Conservation (phyloP, 2,888 invertebrate genomes). For the Deilephila porcellus region DNA sequence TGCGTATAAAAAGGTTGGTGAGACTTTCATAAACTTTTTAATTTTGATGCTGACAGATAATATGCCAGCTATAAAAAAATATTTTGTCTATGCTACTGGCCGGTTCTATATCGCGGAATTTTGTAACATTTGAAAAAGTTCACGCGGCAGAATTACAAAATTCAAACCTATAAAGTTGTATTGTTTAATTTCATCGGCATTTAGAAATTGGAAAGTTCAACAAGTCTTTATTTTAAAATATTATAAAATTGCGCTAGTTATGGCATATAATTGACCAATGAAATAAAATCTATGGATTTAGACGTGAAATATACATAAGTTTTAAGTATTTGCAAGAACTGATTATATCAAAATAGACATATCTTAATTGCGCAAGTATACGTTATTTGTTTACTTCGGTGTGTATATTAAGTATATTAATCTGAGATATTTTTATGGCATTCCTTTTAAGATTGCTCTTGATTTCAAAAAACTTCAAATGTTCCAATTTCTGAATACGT, state of each 20-base stretch:
- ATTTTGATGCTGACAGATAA: background rate
- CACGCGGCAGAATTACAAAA: background rate
- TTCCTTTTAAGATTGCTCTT: no score
- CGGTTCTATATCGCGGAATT: background rate
- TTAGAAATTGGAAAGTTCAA: background rate
- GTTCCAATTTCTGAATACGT: no score
- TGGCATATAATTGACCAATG: background rate
- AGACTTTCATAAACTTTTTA: background rate
- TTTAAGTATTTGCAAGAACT: background rate
- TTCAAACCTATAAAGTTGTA: background rate
- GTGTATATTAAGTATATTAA: no score
- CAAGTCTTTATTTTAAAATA: background rate
- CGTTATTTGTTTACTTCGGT: background rate
- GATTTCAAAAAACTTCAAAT: no score
- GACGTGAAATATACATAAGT: background rate
- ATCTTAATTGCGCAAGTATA: background rate
- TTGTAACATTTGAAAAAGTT: background rate
- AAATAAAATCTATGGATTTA: background rate
- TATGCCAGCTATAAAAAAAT: background rate
- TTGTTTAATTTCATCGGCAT: conserved; percentile 1
- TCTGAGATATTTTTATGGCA: no score
- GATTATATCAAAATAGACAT: background rate
- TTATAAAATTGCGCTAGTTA: conserved; percentile 2
- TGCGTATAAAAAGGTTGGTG: no score
- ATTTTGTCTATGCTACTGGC: background rate